Evolutionary conservation across 2,113 vertebrate species (phyloP).

Genomic region (Lagopus leucura): DNA sequence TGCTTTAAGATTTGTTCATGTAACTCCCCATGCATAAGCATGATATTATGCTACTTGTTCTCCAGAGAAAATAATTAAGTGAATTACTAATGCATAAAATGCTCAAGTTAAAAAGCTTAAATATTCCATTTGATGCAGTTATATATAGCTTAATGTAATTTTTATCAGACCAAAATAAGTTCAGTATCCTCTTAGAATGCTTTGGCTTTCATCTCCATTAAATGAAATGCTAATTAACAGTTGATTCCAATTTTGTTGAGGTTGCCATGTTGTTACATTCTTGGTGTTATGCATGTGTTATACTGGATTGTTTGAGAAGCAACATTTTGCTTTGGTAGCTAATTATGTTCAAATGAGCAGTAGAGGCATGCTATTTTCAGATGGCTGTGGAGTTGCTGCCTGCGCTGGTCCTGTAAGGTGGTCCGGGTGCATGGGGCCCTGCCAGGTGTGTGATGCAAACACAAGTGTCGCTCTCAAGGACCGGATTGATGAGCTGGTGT

Average conservation of each 20-base stretch:
- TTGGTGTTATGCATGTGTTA: neutral
- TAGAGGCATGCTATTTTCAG: neutral
- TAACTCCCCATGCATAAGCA: conserved; percentile 62
- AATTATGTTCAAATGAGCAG: neutral
- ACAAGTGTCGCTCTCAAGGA: neutral
- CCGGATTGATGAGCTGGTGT: neutral
- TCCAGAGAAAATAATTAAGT: conserved; percentile 73
- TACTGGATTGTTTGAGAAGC: conserved; percentile 7
- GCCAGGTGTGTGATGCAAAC: neutral
- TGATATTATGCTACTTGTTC: conserved; percentile 47
- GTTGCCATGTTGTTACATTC: neutral
- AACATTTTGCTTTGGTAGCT: neutral
- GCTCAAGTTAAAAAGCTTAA: conserved; percentile 73
- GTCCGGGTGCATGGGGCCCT: neutral
- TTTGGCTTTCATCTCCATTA: conserved; percentile 37
- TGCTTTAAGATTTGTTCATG: conserved; percentile 65
- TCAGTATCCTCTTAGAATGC: neutral
- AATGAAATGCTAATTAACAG: conserved; percentile 27
- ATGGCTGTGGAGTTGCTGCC: neutral
- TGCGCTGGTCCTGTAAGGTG: rapidly evolving
- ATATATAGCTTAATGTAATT: conserved; percentile 62
- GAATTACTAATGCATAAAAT: conserved; percentile 73
- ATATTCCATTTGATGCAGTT: conserved; percentile 76
- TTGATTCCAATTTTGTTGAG: conserved; percentile 13
- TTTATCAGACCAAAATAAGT: conserved; percentile 2